Percentiles rank a stretch among this genome's conserved stretches.
These are phyloP conservation scores for Bibio marci DNA, from an alignment of 2,888 invertebrate genomes.

Conservation along the genomic window DNA sequence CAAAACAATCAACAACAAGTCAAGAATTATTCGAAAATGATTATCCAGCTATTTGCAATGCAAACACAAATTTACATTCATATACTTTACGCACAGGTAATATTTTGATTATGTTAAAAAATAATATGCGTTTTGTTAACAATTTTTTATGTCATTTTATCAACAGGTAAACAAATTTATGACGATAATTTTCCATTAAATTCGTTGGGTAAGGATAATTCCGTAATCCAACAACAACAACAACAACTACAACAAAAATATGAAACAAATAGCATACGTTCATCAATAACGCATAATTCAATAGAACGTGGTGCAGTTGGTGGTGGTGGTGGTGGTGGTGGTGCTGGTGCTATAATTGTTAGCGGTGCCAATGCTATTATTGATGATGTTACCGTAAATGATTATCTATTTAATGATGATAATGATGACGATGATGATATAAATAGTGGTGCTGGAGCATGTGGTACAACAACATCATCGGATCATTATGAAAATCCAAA, in stretches of 20 bases:
- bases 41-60: conserved; percentile 72
- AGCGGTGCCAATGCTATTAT: conserved; percentile 16
- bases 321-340: conserved; percentile 9
- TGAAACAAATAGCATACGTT: conserved; percentile 7
- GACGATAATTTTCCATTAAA: conserved; percentile 45
- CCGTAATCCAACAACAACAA: conserved; percentile 11
- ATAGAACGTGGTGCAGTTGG: neutral
- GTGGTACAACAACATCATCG: conserved; percentile 17
- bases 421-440: conserved; percentile 16
- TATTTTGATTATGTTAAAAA: too few species aligned
- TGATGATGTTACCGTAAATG: neutral
- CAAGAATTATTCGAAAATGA: conserved; percentile 69
- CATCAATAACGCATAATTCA: conserved; percentile 2
- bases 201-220: conserved; percentile 20
- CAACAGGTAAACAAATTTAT: conserved; percentile 50
- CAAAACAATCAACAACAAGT: conserved; percentile 45
- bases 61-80: conserved; percentile 70
- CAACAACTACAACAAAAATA: conserved; percentile 3
- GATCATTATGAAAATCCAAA: conserved; percentile 32
- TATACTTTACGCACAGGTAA: conserved; percentile 64
- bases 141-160: too few species aligned
- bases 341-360: neutral
- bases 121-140: too few species aligned
- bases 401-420: too few species aligned
- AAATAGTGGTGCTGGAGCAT: neutral